Evolutionary conservation across 2,797 vertebrate genomes (phyloP).

Genomic region (Peromyscus eremicus): DNA sequence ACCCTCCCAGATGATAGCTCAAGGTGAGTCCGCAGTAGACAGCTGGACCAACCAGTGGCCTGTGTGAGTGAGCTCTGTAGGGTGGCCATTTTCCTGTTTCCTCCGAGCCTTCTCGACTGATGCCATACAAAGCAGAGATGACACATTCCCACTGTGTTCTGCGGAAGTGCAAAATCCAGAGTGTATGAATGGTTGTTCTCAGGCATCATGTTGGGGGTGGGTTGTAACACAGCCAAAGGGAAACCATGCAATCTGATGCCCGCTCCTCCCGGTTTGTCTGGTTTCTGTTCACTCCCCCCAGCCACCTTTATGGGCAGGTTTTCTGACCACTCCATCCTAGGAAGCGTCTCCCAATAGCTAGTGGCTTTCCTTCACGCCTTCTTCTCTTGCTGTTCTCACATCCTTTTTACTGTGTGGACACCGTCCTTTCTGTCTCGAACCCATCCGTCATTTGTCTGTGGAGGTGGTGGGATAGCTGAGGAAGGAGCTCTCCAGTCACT

Average conservation of each 20-base stretch:
- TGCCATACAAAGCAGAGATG: neutral
- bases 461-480: neutral
- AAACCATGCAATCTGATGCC: too few species aligned
- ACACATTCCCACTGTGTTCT: neutral
- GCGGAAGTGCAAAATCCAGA: neutral
- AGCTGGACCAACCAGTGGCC: neutral
- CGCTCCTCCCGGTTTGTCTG: neutral
- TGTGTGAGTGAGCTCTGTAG: neutral
- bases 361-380: neutral
- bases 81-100: neutral
- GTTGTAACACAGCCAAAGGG: neutral
- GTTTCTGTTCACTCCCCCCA: neutral
- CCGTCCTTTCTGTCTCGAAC: neutral
- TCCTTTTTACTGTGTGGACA: neutral
- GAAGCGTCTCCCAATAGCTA: neutral
- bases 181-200: neutral
- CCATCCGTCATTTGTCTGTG: neutral
- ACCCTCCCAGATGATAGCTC: neutral
- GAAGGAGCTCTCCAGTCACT: neutral
- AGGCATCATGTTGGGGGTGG: neutral
- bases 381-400: neutral
- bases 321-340: neutral
- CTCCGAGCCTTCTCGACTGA: neutral
- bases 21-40: neutral
- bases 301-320: neutral